A percentile compares a stretch with the other conserved stretches of the same genome.
Evolutionary conservation across 1,140 invertebrate species (phyloP).

Genomic region (Tetramorium alpestre): DNA sequence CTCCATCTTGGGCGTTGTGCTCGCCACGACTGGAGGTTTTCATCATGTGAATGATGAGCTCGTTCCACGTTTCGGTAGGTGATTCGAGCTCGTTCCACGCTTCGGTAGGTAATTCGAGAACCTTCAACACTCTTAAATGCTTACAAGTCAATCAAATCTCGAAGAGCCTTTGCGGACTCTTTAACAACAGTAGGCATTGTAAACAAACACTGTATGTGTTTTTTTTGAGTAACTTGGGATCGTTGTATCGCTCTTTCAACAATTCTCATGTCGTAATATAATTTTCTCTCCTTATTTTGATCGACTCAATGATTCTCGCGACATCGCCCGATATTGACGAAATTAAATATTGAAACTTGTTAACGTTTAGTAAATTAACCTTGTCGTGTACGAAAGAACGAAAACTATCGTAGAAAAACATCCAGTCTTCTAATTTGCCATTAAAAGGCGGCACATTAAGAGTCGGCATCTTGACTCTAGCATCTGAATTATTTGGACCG

Average conservation of each 20-base stretch:
- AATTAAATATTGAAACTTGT: neutral
- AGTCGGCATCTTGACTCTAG: neutral
- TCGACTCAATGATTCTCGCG: neutral
- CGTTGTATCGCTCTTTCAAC: neutral
- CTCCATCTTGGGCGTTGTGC: neutral
- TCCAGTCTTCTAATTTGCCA: neutral
- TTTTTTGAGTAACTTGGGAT: neutral
- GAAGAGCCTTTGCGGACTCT: neutral
- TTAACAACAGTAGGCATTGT: neutral
- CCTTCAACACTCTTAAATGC: neutral
- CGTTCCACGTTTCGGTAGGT: neutral
- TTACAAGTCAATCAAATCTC: neutral
- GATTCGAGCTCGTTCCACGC: neutral
- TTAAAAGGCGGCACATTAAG: neutral
- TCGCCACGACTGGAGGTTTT: no score
- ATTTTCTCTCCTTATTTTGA: neutral
- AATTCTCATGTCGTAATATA: neutral
- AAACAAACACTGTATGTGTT: neutral
- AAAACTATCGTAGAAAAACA: neutral
- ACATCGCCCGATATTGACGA: neutral
- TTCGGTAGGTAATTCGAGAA: neutral
- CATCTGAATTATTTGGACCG: neutral
- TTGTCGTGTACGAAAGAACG: neutral
- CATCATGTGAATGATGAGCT: neutral
- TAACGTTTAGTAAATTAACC: neutral